Conservation (phyloP, 2,797 vertebrate genomes). For the Micropoecilia bifurca region DNA sequence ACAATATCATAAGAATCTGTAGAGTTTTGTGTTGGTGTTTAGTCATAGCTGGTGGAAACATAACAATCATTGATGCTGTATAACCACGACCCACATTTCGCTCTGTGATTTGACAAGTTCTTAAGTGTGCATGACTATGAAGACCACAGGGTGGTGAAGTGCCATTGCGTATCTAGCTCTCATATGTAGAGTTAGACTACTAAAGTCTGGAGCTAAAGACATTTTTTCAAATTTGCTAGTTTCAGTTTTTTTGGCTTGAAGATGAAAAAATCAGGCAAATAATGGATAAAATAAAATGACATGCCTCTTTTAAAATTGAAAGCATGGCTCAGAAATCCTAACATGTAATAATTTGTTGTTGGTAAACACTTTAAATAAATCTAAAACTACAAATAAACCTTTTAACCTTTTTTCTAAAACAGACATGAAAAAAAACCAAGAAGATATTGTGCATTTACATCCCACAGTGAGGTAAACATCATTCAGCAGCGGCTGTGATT, state of each 20-base stretch:
- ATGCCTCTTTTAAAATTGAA: background rate
- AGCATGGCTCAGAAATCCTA: background rate
- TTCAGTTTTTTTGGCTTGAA: background rate
- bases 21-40: conserved; percentile 54
- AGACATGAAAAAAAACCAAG: background rate
- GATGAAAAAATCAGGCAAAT: background rate
- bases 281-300: background rate
- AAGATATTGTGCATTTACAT: background rate
- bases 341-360: background rate
- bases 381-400: background rate
- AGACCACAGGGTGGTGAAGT: background rate
- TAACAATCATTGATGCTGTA: conserved; percentile 17
- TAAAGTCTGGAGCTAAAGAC: background rate
- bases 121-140: conserved; percentile 15
- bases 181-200: background rate
- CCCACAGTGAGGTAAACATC: background rate
- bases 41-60: conserved; percentile 56
- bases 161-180: background rate
- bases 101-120: conserved; percentile 32
- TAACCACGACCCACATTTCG: conserved; percentile 35
- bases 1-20: conserved; percentile 60
- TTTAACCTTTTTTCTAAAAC: background rate
- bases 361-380: background rate
- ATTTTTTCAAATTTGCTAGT: background rate
- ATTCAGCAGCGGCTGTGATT: background rate